These are phyloP conservation scores for Drosophila conformis DNA, from an alignment of 2,888 invertebrate genomes.

Conservation along the genomic window DNA sequence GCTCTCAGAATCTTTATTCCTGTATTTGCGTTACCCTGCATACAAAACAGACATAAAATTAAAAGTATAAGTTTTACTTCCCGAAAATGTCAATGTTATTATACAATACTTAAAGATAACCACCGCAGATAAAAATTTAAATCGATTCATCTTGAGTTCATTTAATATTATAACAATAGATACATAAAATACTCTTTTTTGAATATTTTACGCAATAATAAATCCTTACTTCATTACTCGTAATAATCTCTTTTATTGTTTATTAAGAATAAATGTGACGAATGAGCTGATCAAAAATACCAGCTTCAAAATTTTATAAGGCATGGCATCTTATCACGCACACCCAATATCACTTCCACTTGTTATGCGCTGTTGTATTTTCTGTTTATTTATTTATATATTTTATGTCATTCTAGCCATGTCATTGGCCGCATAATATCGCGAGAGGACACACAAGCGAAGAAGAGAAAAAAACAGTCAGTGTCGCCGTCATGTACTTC, in stretches of 20 bases:
- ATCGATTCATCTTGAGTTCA: background rate
- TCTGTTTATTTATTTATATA: background rate
- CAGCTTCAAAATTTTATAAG: background rate
- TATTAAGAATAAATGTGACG: background rate
- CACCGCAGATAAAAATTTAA: background rate
- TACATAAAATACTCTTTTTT: background rate
- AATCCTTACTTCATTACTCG: background rate
- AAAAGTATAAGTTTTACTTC: background rate
- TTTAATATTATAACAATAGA: background rate
- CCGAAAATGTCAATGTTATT: background rate
- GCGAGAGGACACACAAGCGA: conserved; percentile 13
- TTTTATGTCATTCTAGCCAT: conserved; percentile 1
- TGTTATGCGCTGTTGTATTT: conserved; percentile 1
- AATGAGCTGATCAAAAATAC: background rate
- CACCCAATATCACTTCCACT: background rate
- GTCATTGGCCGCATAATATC: conserved; percentile 37
- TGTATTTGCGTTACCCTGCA: background rate
- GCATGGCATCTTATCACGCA: background rate
- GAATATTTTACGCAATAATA: background rate
- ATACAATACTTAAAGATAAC: background rate
- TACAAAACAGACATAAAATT: background rate
- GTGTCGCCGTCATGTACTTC: conserved; percentile 54
- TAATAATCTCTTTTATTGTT: background rate
- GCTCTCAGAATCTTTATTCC: too few relatives aligned
- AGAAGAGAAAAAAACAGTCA: conserved; percentile 20